A percentile compares a stretch with the other conserved stretches of the same genome.
phyloP scores from a whole-genome alignment of 1,140 invertebrate species.

The Drosophila mayri region DNA sequence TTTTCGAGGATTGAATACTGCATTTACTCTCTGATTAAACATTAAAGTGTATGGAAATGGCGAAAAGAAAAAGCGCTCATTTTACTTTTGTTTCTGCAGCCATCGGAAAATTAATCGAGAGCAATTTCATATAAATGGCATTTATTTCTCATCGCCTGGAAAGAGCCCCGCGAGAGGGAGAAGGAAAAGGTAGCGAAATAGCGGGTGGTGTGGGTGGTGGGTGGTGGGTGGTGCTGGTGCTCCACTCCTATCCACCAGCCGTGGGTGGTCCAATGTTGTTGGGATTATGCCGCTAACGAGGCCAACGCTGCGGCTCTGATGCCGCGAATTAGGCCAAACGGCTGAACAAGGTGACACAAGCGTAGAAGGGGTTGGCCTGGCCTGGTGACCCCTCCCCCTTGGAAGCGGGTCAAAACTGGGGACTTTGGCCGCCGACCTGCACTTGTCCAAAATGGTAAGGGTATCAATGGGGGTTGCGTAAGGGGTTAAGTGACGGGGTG shows the following conservation, averaged over 20 bases:
- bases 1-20: conserved; percentile 49
- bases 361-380: neutral
- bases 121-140: conserved; percentile 71
- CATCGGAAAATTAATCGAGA: conserved; percentile 68
- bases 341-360: conserved; percentile 25
- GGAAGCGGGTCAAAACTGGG: conserved; percentile 27
- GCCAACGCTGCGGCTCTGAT: conserved; percentile 51
- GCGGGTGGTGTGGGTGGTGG: neutral
- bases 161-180: conserved; percentile 1
- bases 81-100: conserved; percentile 32
- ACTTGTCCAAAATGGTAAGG: neutral
- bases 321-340: conserved; percentile 64
- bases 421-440: conserved; percentile 32
- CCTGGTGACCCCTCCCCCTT: neutral
- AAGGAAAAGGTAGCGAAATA: neutral
- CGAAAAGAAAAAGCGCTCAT: conserved; percentile 23
- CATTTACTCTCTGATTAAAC: conserved; percentile 55
- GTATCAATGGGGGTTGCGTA: conserved; percentile 26
- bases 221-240: neutral
- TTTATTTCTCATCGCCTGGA: conserved; percentile 45
- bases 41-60: conserved; percentile 19
- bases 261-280: conserved; percentile 37
- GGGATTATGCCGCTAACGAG: conserved; percentile 75
- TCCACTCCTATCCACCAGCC: neutral
- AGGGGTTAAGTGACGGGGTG: conserved; percentile 18